Base-by-base conservation (phyloP, 2,797 vertebrate genomes). In the Leptatherina wallacei region DNA sequence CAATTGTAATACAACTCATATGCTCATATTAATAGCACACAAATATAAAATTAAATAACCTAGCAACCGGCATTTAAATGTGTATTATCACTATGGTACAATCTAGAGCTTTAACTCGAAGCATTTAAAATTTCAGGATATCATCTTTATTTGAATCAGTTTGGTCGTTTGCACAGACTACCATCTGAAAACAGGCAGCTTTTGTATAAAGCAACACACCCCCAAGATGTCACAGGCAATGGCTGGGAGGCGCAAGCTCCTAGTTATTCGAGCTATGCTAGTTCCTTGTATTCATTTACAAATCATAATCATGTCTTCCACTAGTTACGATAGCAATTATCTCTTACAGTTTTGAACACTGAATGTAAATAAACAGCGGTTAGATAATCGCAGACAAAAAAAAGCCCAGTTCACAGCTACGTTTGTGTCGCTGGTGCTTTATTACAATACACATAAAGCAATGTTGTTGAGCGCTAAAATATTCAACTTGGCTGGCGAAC, bases 171-270 rank as follows among this genome's bases (percentile, higher is more conserved):
- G 84, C 81, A 86, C 61, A 69, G 84, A 87, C 91, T 88, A 89
- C 88, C 89, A 87, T 93, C 51, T 87, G 83, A 91, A 83, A 88
- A 93, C 88, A 94, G 88, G 87, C 91, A 84, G 89, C 90, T 94
- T 93, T 93, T 93, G 93, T 88, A 91, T 90, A 85, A 90, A 75
- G 89, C 86, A 88, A 93, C 92, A 92, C 93, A 89, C 93, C 91
- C 93, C 90, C 90, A 88, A 92, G 65, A 92, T 91, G 90, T 89
- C 87, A 91, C 75, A 81, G 85, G 44, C 77, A 67, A 32, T 64
- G 81, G 64, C 71, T 85, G 61, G 60, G 72, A 86, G 89, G 81
- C 71, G 76, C 77, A 77, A 52, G 64, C 80, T 81, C 56, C 77
- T 71, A 54, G 47, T 80, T 83, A 79, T 73, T 80, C 63, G 61